Base-by-base conservation (phyloP, 2,797 vertebrate species). In the Crocidura indochinensis region DNA sequence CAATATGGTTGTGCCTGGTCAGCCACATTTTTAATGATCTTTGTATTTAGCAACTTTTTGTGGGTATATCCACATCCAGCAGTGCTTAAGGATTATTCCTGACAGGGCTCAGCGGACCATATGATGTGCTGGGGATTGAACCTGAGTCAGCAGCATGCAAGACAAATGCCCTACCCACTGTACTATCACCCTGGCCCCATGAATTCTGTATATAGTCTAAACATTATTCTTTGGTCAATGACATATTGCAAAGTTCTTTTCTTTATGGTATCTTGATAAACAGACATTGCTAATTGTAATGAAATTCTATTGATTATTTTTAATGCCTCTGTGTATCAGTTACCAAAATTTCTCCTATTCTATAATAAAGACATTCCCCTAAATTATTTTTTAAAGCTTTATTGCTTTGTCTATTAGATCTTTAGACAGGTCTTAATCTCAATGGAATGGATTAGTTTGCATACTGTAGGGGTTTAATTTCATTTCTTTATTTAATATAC, bases 331-430 rank as follows among this genome's bases (percentile, higher is more conserved):
- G 44, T 69, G 31, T 46, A 67, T 68, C 80, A 38, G 78, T 82
- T 71, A 83, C 86, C 10, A 86, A 85, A 62, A 27, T 46, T 67
- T 68, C 17, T 51, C 49, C 62, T n/a, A 46, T 29, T n/a, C 31
- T 78, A 27, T 82, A 51, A 46, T 85, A 81, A 74, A 29, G 31
- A 83, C 65, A 60, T 27, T 88, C 49, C 65, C 26, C 64, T 69
- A 53, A 91, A 69, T 75, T 87, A 68, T 82, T 44, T 89, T 83
- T 47, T 56, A 76, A 93, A 53, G 49, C 2, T 92, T 92, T 68
- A 71, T 10, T 81, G n/a, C 65, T 80, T 88, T 73, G 17, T 38
- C 26, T 77, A 22, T 84, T 64, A 74, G 0, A 46, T 72, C 8
- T 60, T 84, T 72, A 60, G 56, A 60, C 62, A 44, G 38, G 71